Evolutionary conservation across 2,888 invertebrate genomes (phyloP).

Genomic region (Pyralis farinalis): DNA sequence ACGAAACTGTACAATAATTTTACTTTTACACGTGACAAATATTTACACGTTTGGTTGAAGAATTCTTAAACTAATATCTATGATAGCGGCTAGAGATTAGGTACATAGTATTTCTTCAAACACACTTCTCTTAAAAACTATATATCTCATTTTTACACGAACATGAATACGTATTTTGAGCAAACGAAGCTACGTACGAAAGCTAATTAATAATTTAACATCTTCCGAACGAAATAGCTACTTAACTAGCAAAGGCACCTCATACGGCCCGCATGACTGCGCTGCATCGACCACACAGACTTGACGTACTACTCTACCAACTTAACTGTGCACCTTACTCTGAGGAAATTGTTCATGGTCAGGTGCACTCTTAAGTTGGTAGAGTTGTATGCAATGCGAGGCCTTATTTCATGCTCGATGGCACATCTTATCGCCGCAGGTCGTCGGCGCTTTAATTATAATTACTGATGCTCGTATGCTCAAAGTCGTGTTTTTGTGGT

Average conservation of each 20-base stretch:
- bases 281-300: conserved; percentile 55
- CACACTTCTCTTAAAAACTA: no score
- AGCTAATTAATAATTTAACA: no score
- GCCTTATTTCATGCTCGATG: conserved; percentile 75
- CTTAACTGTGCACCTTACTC: conserved; percentile 1
- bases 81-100: no score
- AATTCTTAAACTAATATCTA: no score
- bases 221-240: conserved; percentile 4
- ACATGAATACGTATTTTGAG: conserved; percentile 17
- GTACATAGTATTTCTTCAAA: no score
- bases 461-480: conserved; percentile 71
- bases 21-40: no score
- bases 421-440: conserved; percentile 77
- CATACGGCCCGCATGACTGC: conserved; percentile 57
- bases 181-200: not conserved
- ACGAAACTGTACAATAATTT: no score
- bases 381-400: conserved; percentile 40
- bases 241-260: conserved; percentile 35
- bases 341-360: conserved; percentile 14
- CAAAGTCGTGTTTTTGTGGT: conserved; percentile 57
- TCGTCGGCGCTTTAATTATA: conserved; percentile 65
- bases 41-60: no score
- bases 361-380: conserved; percentile 1
- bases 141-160: no score
- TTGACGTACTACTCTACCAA: conserved; percentile 12